Evolutionary conservation across 2,888 invertebrate species (phyloP).

Genomic region (Sarcophaga variegata): DNA sequence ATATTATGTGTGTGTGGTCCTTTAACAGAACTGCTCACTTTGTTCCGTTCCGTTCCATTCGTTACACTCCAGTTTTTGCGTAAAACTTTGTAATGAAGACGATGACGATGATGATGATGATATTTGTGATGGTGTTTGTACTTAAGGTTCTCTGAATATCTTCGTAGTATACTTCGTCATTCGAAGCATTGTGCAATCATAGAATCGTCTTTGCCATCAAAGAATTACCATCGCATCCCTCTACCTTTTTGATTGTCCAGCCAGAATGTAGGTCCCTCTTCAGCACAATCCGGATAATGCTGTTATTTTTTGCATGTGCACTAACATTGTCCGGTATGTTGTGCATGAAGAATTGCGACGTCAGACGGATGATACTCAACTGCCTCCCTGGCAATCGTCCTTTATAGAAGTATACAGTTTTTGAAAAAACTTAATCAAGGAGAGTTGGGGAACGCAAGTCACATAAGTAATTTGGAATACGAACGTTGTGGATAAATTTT

Average conservation of each 20-base stretch:
- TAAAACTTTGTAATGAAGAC: neutral
- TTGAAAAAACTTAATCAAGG: constrained; percentile 28
- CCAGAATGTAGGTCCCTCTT: constrained; percentile 38
- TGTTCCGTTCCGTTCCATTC: constrained; percentile 68
- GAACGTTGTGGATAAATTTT: constrained; percentile 68
- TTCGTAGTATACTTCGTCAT: constrained; percentile 72
- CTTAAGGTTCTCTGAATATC: constrained; percentile 73
- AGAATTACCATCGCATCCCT: constrained; percentile 36
- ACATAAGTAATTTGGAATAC: constrained; percentile 71
- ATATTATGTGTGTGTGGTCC: constrained; percentile 2
- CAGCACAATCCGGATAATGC: constrained; percentile 41
- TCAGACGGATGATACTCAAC: constrained; percentile 73
- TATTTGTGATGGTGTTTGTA: too few species aligned
- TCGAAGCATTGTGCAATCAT: constrained; percentile 39
- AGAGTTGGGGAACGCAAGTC: constrained; percentile 28
- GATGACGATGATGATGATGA: neutral
- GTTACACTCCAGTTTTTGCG: neutral
- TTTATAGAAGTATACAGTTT: constrained; percentile 35
- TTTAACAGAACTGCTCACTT: constrained; percentile 44
- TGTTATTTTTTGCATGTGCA: constrained; percentile 45
- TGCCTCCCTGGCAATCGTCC: constrained; percentile 35
- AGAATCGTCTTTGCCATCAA: constrained; percentile 40
- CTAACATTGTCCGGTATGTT: constrained; percentile 7
- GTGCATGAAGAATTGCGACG: constrained; percentile 76
- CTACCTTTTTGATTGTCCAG: constrained; percentile 50